These are phyloP conservation scores for Athetis lepigone DNA, from an alignment of 2,888 invertebrate species.

Conservation along the genomic window DNA sequence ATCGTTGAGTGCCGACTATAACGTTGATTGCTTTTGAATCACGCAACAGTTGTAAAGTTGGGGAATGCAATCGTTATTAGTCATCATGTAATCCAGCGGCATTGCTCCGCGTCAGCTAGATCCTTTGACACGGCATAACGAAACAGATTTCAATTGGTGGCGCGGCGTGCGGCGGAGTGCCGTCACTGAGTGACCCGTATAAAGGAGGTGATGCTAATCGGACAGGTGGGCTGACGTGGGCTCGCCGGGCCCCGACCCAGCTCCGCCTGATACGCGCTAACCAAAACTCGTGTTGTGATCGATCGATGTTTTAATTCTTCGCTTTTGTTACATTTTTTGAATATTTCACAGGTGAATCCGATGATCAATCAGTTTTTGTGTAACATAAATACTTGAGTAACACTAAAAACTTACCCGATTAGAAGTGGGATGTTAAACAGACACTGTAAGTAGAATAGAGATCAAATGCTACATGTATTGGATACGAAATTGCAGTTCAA, in stretches of 20 bases:
- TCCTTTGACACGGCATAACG: conserved; percentile 86
- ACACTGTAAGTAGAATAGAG: conserved; percentile 1
- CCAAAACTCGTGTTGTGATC: conserved; percentile 78
- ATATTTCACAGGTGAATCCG: conserved; percentile 60
- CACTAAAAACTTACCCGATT: conserved; percentile 6
- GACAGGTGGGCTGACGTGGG: conserved; percentile 87
- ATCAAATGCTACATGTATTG: conserved; percentile 35
- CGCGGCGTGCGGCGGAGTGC: conserved; percentile 71
- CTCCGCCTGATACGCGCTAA: conserved; percentile 67
- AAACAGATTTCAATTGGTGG: conserved; percentile 88
- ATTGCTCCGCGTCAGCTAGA: conserved; percentile 82
- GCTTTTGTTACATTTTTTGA: conserved; percentile 67
- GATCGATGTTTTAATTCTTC: conserved; percentile 77
- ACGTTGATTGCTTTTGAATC: conserved; percentile 83
- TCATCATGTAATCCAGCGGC: conserved; percentile 83
- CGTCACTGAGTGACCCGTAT: conserved; percentile 84
- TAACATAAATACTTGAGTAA: conserved; percentile 12
- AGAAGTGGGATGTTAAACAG: conserved; percentile 1
- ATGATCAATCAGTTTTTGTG: conserved; percentile 60
- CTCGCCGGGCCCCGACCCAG: conserved; percentile 65
- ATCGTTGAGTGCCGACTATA: conserved; percentile 83
- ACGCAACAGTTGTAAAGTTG: conserved; percentile 76
- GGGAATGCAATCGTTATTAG: conserved; percentile 77
- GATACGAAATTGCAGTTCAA: conserved; percentile 41
- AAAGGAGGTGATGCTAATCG: conserved; percentile 88